These are phyloP conservation scores for Microplitis mediator DNA, from an alignment of 1,140 invertebrate species.

Conservation along the genomic window DNA sequence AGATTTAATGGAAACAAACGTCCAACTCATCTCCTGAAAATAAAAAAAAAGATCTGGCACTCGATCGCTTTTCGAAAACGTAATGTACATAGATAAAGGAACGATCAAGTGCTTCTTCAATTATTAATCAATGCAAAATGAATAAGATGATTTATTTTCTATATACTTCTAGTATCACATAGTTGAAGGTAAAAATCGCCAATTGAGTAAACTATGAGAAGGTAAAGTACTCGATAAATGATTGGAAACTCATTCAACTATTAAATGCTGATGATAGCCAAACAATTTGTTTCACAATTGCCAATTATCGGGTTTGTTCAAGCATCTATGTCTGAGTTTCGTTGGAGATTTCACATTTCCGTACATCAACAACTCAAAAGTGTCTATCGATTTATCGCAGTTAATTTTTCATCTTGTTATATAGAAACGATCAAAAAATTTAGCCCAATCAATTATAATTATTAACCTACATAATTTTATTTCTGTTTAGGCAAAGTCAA, in stretches of 20 bases:
- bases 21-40: background rate
- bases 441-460: no score
- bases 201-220: background rate
- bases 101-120: no score
- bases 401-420: conserved; percentile 1
- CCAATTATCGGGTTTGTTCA: conserved; percentile 12
- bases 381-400: background rate
- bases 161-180: background rate
- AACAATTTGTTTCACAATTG: conserved; percentile 15
- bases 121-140: background rate
- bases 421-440: background rate
- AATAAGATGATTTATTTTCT: background rate
- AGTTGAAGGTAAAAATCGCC: background rate
- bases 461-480: no score
- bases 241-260: background rate
- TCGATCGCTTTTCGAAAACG: no score
- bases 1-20: background rate
- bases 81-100: no score
- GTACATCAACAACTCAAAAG: background rate
- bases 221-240: background rate
- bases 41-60: background rate
- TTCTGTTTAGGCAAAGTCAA: no score
- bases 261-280: background rate
- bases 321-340: background rate
- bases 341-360: background rate